phyloP scores from a whole-genome alignment of 1,140 invertebrate genomes.

The Nasonia longicornis region DNA sequence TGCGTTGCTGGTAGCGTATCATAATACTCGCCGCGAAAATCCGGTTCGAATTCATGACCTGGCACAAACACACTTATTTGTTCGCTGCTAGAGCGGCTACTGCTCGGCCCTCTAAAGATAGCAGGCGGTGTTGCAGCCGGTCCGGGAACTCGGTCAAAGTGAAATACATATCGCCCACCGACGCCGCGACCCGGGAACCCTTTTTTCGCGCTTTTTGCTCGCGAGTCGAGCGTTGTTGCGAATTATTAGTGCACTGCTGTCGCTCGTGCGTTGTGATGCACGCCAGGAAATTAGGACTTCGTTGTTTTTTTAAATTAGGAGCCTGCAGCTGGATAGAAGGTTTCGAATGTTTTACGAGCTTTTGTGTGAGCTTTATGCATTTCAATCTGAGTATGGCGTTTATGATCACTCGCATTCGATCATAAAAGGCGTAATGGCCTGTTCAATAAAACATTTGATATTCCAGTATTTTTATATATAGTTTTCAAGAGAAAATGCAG shows the following conservation, averaged over 20 bases:
- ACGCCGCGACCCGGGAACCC: background rate
- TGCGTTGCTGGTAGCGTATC: background rate
- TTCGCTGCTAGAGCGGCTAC: background rate
- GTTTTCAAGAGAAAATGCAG: background rate
- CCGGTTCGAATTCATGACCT: slow-evolving; percentile 40
- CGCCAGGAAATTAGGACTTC: background rate
- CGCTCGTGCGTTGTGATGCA: background rate
- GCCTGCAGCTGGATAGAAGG: background rate
- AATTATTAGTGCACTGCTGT: background rate
- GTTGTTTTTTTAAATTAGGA: too few relatives aligned
- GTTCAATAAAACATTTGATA: background rate
- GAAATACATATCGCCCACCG: slow-evolving; percentile 30
- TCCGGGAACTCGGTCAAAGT: slow-evolving; percentile 45
- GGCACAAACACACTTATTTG: slow-evolving; percentile 14
- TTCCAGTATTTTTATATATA: background rate
- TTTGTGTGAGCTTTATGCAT: too few relatives aligned
- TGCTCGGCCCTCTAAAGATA: slow-evolving; percentile 39
- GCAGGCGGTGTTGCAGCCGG: slow-evolving; percentile 5
- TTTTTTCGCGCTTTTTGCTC: background rate
- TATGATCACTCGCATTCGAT: background rate
- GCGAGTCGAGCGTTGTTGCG: background rate
- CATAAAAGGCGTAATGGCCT: background rate
- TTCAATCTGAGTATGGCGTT: background rate
- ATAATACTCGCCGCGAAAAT: slow-evolving; percentile 30
- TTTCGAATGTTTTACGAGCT: background rate